Base-by-base conservation (phyloP, 2,888 invertebrate genomes). In the Molorchus minor region DNA sequence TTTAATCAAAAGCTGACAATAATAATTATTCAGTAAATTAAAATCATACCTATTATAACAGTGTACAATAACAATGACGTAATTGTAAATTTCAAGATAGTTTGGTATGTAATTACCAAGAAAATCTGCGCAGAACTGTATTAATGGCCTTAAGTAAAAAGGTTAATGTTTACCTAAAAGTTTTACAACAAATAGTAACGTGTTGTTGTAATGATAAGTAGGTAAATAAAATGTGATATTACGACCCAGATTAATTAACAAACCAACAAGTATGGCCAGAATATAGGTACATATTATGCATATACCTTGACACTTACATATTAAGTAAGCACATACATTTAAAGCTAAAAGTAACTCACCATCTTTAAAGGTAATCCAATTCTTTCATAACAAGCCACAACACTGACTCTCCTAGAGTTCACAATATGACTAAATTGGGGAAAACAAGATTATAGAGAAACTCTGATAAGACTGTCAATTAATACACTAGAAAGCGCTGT, bases 401-500 rank as follows among this genome's bases (percentile, higher is more conserved):
- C 38, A 36, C 36, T 38, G 38, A 49, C 49, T 49, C 25, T 33
- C 38, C 36, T 29, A 7, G 36, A n/a, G 49, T 49, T n/a, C 38
- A 49, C 36, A 38, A 36, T 49, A 49, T 40, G 25, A 49, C 49
- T 49, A 49, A 49, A 49, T 49, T 49, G 21, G 38, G 49, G 15
- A 49, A 47, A 49, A 19, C 38, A 38, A 49, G 49, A 49, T 38
- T 38, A 38, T 35, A 49, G 49, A 49, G 25, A 44, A 49, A 40
- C 49, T 49, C 25, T 49, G 49, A 49, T 49, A 49, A 49, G 38
- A 38, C 49, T 49, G 49, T 38, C 49, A 49, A 49, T 49, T 49
- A 49, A 40, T 49, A 49, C 49, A 49, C 49, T 61, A 57, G 61
- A 61, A 65, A 65, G 65, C 65, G 52, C 56, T 56, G 58, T 40